These are phyloP conservation scores for Miichthys miiuy DNA, from an alignment of 2,797 vertebrate genomes.

Conservation along the genomic window DNA sequence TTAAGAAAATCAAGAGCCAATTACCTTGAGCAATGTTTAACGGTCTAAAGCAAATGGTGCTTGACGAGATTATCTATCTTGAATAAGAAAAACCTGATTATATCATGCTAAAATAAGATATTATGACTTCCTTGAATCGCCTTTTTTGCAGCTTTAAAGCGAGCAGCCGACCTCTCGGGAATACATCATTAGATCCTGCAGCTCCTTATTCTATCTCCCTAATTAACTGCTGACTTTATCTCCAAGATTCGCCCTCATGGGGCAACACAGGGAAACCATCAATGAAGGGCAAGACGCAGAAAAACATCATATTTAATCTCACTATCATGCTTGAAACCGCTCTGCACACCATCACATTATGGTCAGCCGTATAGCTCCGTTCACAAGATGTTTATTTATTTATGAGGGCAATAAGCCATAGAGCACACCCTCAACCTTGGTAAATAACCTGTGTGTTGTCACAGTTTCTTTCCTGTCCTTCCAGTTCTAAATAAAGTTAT, in stretches of 20 bases:
- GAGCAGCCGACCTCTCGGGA: background rate
- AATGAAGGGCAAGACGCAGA: background rate
- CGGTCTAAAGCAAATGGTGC: background rate
- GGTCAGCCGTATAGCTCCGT: background rate
- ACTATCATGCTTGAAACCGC: background rate
- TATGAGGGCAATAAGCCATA: slow-evolving; percentile 7
- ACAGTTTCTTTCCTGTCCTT: background rate
- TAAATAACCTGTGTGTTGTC: background rate
- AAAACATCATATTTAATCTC: background rate
- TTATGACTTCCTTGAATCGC: background rate
- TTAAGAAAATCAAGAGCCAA: background rate
- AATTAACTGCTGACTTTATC: slow-evolving; percentile 18
- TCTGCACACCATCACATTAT: background rate
- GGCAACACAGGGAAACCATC: background rate
- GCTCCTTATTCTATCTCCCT: slow-evolving; percentile 17
- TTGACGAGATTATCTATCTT: background rate
- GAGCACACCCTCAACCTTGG: background rate
- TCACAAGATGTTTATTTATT: slow-evolving; percentile 20
- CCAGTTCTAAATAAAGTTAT: background rate
- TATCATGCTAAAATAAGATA: background rate
- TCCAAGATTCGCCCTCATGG: background rate
- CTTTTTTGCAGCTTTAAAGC: slow-evolving; percentile 3
- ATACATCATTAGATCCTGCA: slow-evolving; percentile 15
- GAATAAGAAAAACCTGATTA: background rate
- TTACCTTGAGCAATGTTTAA: slow-evolving; percentile 6